Evolutionary conservation across 2,113 vertebrate species (phyloP).

Genomic region (Pachyramphus minor): DNA sequence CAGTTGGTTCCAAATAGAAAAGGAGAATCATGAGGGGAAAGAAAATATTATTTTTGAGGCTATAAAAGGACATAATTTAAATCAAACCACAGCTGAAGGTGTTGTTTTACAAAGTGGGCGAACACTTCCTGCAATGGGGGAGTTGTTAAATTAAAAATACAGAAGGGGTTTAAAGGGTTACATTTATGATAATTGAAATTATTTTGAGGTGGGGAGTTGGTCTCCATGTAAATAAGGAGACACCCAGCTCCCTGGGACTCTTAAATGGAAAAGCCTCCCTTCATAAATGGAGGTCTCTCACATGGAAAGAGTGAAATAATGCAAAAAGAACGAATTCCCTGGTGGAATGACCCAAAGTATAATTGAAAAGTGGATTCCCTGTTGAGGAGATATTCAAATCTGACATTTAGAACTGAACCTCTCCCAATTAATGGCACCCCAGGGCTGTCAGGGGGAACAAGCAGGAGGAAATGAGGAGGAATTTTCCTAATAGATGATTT

Average conservation of each 20-base stretch:
- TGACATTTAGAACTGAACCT: not conserved
- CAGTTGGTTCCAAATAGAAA: not conserved
- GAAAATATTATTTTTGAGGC: not conserved
- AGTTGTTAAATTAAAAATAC: not conserved
- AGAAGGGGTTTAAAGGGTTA: not conserved
- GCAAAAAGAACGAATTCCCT: not conserved
- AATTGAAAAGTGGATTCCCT: not conserved
- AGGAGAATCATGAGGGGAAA: not conserved
- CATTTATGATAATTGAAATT: not conserved
- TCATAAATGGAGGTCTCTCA: not conserved
- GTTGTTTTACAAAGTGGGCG: not conserved
- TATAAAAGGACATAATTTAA: not conserved
- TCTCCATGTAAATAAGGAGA: not conserved
- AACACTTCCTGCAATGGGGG: not conserved
- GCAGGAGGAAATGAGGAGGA: not conserved
- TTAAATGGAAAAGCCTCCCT: not conserved
- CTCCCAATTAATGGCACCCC: not conserved
- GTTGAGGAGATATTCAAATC: not conserved
- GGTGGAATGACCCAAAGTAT: not conserved
- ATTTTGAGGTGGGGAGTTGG: not conserved
- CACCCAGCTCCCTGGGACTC: not conserved
- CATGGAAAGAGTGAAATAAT: not conserved
- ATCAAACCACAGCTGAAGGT: not conserved
- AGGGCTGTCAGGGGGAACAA: not conserved
- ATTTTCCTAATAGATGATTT: not conserved